Percentiles rank a stretch among this genome's conserved stretches.
Conservation (phyloP, 2,113 vertebrate genomes). For the Boleophthalmus pectinirostris region DNA sequence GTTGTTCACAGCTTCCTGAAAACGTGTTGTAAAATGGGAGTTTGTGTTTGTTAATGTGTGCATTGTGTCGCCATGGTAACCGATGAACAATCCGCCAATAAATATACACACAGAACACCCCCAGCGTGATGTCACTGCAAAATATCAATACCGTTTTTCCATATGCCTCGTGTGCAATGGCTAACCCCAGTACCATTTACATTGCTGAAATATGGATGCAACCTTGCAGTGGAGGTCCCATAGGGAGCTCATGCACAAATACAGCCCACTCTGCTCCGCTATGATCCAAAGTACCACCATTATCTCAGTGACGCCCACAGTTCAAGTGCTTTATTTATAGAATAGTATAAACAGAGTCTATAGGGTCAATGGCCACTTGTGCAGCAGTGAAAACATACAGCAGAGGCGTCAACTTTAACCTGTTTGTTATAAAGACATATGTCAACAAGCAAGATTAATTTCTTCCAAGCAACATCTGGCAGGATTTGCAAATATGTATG, state of each 20-base stretch:
- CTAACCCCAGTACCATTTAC: constrained; percentile 7
- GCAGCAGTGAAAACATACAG: not conserved
- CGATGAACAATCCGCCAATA: no score
- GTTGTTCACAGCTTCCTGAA: no score
- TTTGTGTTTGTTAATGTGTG: no score
- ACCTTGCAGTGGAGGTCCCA: constrained; percentile 36
- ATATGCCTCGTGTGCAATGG: not conserved
- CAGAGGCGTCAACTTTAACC: not conserved
- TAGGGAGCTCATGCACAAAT: constrained; percentile 17
- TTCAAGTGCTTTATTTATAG: constrained; percentile 26
- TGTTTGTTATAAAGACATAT: not conserved
- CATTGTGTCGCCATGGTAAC: no score
- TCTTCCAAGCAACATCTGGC: no score
- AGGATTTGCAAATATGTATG: no score
- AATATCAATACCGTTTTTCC: no score
- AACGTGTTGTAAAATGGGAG: no score
- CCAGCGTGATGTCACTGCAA: no score
- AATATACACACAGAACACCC: no score
- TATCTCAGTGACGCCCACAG: constrained; percentile 17
- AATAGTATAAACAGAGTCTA: not conserved
- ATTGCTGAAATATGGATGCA: constrained; percentile 45
- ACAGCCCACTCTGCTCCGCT: not conserved
- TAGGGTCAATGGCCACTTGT: constrained; percentile 2
- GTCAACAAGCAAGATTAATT: not conserved
- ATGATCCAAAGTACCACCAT: constrained; percentile 10